Conservation (phyloP, 92 coral and sea anemone species). For the Anthopleura xanthogrammica region DNA sequence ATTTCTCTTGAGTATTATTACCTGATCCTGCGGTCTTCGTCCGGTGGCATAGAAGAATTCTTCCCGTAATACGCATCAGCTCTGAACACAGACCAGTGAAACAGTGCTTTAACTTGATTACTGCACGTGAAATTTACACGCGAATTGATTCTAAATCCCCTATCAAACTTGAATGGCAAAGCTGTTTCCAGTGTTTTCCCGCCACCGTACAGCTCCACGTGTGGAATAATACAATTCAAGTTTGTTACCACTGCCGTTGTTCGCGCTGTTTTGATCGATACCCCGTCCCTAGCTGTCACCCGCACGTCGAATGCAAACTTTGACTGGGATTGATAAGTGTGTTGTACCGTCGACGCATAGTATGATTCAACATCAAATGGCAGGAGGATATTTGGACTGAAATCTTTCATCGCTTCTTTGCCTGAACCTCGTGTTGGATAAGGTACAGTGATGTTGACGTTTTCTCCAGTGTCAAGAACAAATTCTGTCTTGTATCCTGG, state of each 20-base stretch:
- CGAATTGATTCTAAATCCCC: conserved; percentile 60
- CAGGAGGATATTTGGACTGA: conserved; percentile 39
- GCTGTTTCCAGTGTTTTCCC: conserved; percentile 32
- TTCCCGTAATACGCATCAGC: conserved; percentile 49
- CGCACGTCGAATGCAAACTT: conserved; percentile 36
- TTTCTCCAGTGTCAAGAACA: conserved; percentile 59
- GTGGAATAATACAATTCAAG: conserved; percentile 50
- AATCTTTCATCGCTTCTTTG: conserved; percentile 14
- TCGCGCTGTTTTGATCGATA: conserved; percentile 36
- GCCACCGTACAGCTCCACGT: conserved; percentile 70
- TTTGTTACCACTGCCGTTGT: conserved; percentile 59
- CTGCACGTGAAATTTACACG: conserved; percentile 39
- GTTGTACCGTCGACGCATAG: conserved; percentile 45
- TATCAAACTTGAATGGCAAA: conserved; percentile 51
- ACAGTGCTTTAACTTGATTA: conserved; percentile 28
- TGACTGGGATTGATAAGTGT: conserved; percentile 45
- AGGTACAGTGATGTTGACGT: conserved; percentile 19
- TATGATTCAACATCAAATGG: conserved; percentile 61
- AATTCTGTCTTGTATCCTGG: conserved; percentile 68
- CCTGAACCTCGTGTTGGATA: conserved; percentile 16
- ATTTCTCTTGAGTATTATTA: conserved; percentile 1
- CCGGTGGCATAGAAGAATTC: conserved; percentile 70
- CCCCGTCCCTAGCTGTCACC: conserved; percentile 66
- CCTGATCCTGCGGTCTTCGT: conserved; percentile 48
- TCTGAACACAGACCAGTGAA: conserved; percentile 64